These are phyloP conservation scores for Amphilophus citrinellus DNA, from an alignment of 2,113 vertebrate genomes.

Conservation along the genomic window DNA sequence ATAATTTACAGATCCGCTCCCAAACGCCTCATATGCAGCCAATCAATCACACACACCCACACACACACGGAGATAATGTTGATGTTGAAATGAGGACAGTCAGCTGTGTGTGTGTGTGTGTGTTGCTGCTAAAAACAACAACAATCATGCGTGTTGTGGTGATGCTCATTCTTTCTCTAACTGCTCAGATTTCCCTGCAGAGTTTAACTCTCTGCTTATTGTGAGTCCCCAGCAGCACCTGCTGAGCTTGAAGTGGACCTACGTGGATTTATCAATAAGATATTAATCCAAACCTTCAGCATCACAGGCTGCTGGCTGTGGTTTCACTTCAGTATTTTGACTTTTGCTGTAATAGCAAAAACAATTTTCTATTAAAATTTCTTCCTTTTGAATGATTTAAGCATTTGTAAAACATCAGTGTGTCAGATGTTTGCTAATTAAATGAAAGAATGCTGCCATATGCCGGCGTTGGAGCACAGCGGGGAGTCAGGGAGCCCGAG, in stretches of 20 bases:
- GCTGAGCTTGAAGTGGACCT: not conserved
- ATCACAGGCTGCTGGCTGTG: not conserved
- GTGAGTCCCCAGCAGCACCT: not conserved
- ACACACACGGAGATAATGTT: not conserved
- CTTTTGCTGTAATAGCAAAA: not conserved
- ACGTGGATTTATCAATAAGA: not conserved
- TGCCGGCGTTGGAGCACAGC: conserved; percentile 15
- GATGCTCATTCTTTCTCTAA: not conserved
- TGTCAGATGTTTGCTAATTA: not conserved
- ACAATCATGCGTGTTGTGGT: too few relatives aligned
- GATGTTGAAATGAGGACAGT: not conserved
- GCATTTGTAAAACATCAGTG: not conserved
- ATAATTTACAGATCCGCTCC: not conserved
- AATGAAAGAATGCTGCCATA: not conserved
- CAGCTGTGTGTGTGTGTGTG: not conserved
- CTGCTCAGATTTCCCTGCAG: not conserved
- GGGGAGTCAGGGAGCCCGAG: conserved; percentile 16
- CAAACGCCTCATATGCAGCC: not conserved
- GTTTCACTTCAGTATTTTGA: not conserved
- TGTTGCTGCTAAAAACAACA: not conserved
- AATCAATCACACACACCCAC: not conserved
- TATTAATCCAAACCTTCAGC: not conserved
- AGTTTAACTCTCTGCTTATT: not conserved
- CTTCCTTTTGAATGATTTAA: not conserved
- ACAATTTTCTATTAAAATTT: not conserved